phyloP scores from a whole-genome alignment of 2,888 invertebrate species.

The Argyresthia albistria region DNA sequence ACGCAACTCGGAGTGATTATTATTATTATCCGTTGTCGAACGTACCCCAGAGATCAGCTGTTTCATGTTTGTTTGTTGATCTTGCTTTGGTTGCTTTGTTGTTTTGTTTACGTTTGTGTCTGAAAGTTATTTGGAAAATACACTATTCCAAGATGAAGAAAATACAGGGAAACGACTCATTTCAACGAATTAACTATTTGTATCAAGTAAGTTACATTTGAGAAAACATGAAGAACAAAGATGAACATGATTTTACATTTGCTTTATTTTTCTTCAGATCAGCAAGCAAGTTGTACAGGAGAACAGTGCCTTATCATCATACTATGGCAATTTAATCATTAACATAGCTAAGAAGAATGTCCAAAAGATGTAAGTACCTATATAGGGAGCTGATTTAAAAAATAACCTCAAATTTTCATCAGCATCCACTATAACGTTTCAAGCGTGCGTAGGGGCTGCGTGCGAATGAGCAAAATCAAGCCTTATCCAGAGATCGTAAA shows the following conservation, averaged over 20 bases:
- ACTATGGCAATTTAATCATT: slow-evolving; percentile 67
- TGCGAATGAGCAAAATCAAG: too few species aligned
- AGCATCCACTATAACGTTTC: neutral
- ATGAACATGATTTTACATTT: neutral
- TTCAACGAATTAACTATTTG: slow-evolving; percentile 79
- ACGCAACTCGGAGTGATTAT: too few species aligned
- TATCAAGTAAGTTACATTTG: slow-evolving; percentile 70
- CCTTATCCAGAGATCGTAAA: too few species aligned
- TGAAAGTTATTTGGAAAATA: too few species aligned
- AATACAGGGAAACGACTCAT: slow-evolving; percentile 77
- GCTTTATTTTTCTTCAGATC: slow-evolving; percentile 42
- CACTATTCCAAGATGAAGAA: slow-evolving; percentile 43
- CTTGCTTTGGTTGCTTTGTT: too few species aligned
- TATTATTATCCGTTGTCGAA: too few species aligned
- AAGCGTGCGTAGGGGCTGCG: too few species aligned
- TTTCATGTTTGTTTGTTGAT: too few species aligned
- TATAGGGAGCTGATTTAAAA: neutral
- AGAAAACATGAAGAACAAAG: neutral
- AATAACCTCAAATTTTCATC: neutral
- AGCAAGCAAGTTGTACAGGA: slow-evolving; percentile 53
- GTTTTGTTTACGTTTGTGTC: too few species aligned
- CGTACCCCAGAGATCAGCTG: neutral
- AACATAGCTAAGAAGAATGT: slow-evolving; percentile 74
- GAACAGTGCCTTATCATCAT: slow-evolving; percentile 57
- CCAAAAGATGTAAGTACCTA: slow-evolving; percentile 64